Evolutionary conservation across 2,113 vertebrate species (phyloP), one percentile per base, ranked within the genome.

Genomic region (Oxygymnocypris stewartii): DNA sequence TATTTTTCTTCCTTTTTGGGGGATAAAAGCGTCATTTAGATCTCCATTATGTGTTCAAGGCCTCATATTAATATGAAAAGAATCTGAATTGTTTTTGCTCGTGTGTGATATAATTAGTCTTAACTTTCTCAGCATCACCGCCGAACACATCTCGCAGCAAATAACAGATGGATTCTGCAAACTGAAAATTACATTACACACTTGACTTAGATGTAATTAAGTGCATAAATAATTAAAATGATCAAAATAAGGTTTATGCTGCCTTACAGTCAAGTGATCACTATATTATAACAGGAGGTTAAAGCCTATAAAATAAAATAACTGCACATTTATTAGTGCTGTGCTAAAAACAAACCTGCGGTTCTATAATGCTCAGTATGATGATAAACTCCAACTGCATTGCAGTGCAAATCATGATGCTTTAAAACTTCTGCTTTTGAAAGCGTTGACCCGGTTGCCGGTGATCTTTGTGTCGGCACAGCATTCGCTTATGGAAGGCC

Each of bases 141-240:
- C 44, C 42, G 14, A 76, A 76, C 73, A 75, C 73, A 16, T 76
- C 42, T 49, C 23, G 28, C 23, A 8, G 73, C 35, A 79, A 59
- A 79, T n/a, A n/a, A 59, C 54, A 79, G 54, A 80, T 61, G 31
- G 35, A 61, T 61, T 57, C 49, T n/a, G 12, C 78, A 25, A 40
- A 63, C 23, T 8, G 74, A 76, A 76, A 76, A 76, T 49, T 16
- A 25, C 42, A 76, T 76, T 76, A 28, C 74, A 76, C 74, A 76
- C 42, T 76, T 49, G 23, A 76, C 74, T 76, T 28, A 42, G 25
- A 76, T 3, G 74, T 49, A 76, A 76, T 76, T 47, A 47, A 76
- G 74, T 28, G 42, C 13, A n/a, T 25, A 76, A 76, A 76, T 28
- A 49, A 76, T 42, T 42, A 42, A 42, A 79, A 37, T 25, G 57